Evolutionary conservation across 2,888 invertebrate genomes (phyloP).

Genomic region (Mechanitis mazaeus): DNA sequence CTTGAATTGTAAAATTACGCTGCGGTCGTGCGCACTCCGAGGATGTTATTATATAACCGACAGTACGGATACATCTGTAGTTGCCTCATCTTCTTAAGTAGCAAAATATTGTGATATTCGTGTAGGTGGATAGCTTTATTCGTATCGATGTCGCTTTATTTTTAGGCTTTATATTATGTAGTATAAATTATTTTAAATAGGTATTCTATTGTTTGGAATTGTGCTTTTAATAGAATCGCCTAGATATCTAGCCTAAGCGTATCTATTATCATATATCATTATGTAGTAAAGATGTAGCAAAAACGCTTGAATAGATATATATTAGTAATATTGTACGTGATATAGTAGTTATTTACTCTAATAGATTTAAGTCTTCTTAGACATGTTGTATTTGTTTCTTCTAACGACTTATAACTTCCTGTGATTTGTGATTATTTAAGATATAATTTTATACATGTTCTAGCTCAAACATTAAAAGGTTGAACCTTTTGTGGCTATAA

Average conservation of each 20-base stretch:
- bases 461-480: conserved; percentile 63
- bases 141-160: conserved; percentile 37
- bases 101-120: conserved; percentile 67
- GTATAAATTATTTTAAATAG: conserved; percentile 26
- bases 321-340: conserved; percentile 22
- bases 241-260: conserved; percentile 53
- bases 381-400: conserved; percentile 53
- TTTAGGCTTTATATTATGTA: conserved; percentile 24
- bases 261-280: conserved; percentile 19
- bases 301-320: conserved; percentile 18
- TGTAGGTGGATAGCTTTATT: conserved; percentile 48
- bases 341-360: conserved; percentile 28
- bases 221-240: conserved; percentile 50
- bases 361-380: conserved; percentile 33
- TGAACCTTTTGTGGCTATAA: conserved; percentile 66
- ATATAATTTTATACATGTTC: conserved; percentile 65
- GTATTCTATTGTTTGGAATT: conserved; percentile 30
- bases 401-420: conserved; percentile 64
- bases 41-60: conserved; percentile 34
- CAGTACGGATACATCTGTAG: conserved; percentile 40
- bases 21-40: conserved; percentile 26
- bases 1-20: conserved; percentile 26
- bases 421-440: conserved; percentile 70
- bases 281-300: conserved; percentile 43
- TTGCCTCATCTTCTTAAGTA: conserved; percentile 57